phyloP scores from a whole-genome alignment of 2,113 vertebrate genomes.

The Caloenas nicobarica region DNA sequence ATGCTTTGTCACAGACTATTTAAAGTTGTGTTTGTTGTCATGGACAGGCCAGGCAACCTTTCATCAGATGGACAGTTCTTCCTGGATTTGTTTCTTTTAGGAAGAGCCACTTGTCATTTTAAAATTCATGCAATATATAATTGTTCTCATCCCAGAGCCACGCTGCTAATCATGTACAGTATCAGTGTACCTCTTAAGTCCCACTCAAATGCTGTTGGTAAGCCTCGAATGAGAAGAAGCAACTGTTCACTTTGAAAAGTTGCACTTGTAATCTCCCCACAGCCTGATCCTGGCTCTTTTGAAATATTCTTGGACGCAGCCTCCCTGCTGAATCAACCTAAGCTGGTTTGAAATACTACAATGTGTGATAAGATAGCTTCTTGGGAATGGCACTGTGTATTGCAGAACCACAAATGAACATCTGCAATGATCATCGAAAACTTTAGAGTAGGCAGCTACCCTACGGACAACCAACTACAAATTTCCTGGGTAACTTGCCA shows the following conservation, averaged over 20 bases:
- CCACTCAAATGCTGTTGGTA: neutral
- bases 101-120: neutral
- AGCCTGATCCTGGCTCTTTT: neutral
- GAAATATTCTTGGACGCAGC: neutral
- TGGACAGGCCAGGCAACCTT: neutral
- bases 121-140: neutral
- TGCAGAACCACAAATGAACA: neutral
- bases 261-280: neutral
- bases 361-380: neutral
- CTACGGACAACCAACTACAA: neutral
- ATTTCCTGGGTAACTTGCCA: neutral
- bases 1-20: neutral
- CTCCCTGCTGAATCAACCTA: neutral
- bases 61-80: neutral
- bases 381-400: neutral
- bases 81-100: conserved; percentile 2
- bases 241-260: neutral
- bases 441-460: neutral
- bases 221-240: neutral
- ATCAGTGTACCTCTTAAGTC: neutral
- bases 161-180: neutral
- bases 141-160: neutral
- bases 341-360: neutral
- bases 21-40: neutral
- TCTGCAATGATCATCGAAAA: neutral